Conservation (phyloP, 2,888 invertebrate genomes). For the Heliothis peltigera region DNA sequence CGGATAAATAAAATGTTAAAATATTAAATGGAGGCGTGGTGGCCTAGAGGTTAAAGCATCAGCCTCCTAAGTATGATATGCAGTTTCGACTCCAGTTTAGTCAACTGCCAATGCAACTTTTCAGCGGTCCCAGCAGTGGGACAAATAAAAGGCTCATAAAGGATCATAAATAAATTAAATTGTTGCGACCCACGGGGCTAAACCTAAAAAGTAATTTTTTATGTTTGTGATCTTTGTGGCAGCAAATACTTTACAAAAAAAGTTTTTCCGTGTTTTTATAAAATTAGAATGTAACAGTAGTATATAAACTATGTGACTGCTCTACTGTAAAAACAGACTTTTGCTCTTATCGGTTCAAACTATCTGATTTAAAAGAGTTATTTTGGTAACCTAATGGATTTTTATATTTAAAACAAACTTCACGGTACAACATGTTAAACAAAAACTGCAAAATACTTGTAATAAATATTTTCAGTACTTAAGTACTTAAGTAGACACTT, state of each 20-base stretch:
- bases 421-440: no score
- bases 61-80: no score
- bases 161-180: no score
- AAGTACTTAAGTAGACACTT: not conserved
- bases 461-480: no score
- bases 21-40: no score
- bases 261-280: not conserved
- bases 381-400: not conserved
- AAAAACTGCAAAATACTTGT: no score
- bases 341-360: conserved; percentile 9
- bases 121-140: no score
- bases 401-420: not conserved
- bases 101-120: no score
- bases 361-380: not conserved
- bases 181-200: not conserved
- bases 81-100: no score
- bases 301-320: conserved; percentile 6
- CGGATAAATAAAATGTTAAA: conserved; percentile 3
- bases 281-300: not conserved
- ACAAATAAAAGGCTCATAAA: no score
- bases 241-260: conserved; percentile 2
- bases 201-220: no score
- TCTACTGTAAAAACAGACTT: conserved; percentile 13
- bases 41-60: no score
- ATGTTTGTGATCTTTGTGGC: not conserved